Evolutionary conservation across 2,113 vertebrate species (phyloP).

Genomic region (Clarias gariepinus): DNA sequence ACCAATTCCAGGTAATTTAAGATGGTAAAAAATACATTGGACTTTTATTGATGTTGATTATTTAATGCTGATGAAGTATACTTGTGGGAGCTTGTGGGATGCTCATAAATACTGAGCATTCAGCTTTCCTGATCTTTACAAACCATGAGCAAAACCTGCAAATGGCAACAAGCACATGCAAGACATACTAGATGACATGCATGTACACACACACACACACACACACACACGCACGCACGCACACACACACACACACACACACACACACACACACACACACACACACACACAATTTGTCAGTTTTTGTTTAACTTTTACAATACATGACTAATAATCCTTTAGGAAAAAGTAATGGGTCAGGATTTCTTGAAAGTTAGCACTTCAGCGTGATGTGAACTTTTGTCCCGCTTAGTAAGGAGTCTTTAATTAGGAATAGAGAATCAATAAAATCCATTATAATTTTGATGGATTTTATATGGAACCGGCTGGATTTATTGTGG

Average conservation of each 20-base stretch:
- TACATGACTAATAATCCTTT: background rate
- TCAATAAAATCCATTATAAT: conserved; percentile 61
- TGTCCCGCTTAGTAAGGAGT: conserved; percentile 36
- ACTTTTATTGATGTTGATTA: background rate
- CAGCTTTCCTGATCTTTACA: background rate
- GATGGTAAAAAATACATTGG: background rate
- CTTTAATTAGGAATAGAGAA: conserved; percentile 53
- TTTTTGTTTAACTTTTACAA: background rate
- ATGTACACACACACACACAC: background rate
- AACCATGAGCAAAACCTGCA: background rate
- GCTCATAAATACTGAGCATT: background rate
- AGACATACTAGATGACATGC: background rate
- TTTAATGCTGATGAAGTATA: background rate
- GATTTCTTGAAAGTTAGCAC: conserved; percentile 10
- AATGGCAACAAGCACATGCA: background rate
- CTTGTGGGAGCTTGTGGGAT: background rate
- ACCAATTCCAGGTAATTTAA: background rate
- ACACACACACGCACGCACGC: background rate
- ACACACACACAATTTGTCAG: background rate
- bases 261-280: background rate
- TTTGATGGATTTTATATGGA: conserved; percentile 49
- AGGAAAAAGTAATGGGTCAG: background rate
- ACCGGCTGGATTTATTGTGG: conserved; percentile 53
- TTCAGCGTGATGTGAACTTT: conserved; percentile 40
- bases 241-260: background rate